Percentiles rank a stretch among this genome's conserved stretches.
These are phyloP conservation scores for Schizotus pectinicornis DNA, from an alignment of 2,888 invertebrate species.

Conservation along the genomic window DNA sequence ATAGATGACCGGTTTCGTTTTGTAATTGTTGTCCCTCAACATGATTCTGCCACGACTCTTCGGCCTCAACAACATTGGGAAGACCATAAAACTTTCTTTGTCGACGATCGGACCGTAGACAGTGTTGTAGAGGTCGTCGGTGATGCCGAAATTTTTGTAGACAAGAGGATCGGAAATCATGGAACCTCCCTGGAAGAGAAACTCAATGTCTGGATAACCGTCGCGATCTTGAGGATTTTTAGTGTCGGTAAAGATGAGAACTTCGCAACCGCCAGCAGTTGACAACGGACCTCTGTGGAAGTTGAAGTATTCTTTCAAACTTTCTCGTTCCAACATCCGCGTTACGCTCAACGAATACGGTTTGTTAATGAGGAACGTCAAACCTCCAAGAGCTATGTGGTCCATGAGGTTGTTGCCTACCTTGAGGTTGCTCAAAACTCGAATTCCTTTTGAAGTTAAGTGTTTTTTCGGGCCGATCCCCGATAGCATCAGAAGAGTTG, in stretches of 20 bases:
- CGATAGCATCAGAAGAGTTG: conserved; percentile 73
- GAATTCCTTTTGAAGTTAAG: conserved; percentile 58
- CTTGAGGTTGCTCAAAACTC: conserved; percentile 57
- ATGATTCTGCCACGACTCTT: conserved; percentile 64
- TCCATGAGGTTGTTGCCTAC: conserved; percentile 67
- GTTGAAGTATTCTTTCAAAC: conserved; percentile 62
- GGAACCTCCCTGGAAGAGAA: conserved; percentile 60
- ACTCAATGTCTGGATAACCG: conserved; percentile 67
- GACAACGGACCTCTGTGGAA: conserved; percentile 66
- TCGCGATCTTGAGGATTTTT: conserved; percentile 64
- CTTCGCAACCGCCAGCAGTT: conserved; percentile 68
- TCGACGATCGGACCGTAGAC: conserved; percentile 28
- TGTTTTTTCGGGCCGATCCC: conserved; percentile 66
- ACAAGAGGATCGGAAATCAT: too few species aligned
- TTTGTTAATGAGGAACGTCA: conserved; percentile 60
- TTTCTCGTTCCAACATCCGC: conserved; percentile 64
- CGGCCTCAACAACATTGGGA: conserved; percentile 50
- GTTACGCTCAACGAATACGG: conserved; percentile 59
- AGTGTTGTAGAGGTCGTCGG: conserved; percentile 35
- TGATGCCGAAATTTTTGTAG: conserved; percentile 46
- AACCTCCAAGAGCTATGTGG: conserved; percentile 57
- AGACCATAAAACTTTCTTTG: conserved; percentile 21
- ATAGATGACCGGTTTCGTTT: conserved; percentile 66
- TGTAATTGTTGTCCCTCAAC: conserved; percentile 63
- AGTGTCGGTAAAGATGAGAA: conserved; percentile 67